phyloP scores from a whole-genome alignment of 2,888 invertebrate genomes.

The Schizotus pectinicornis region DNA sequence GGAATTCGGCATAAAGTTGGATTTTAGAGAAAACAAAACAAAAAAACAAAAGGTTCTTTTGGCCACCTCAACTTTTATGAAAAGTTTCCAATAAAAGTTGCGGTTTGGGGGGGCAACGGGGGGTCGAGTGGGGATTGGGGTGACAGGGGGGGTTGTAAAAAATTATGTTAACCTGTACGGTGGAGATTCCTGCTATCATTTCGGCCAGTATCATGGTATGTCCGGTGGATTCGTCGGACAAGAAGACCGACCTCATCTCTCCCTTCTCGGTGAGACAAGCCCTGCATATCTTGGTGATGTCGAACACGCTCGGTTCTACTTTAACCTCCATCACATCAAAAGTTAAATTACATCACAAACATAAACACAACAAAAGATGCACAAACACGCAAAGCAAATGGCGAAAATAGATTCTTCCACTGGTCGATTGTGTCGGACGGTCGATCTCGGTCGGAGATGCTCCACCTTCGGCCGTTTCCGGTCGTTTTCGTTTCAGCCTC shows the following conservation, averaged over 20 bases:
- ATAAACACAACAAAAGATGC: constrained; percentile 50
- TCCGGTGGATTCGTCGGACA: constrained; percentile 55
- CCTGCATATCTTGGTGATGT: constrained; percentile 59
- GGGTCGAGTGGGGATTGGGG: too few species aligned
- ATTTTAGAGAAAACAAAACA: too few species aligned
- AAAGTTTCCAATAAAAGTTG: too few species aligned
- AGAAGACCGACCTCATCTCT: constrained; percentile 59
- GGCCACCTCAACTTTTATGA: too few species aligned
- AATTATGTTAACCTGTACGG: constrained; percentile 53
- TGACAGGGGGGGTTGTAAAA: background rate
- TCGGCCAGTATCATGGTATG: constrained; percentile 56
- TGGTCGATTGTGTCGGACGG: constrained; percentile 57
- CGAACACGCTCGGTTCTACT: constrained; percentile 50
- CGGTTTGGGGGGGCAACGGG: background rate
- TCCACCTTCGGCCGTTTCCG: constrained; percentile 11
- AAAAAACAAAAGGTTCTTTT: too few species aligned
- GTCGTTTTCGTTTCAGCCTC: constrained; percentile 8
- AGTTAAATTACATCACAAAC: constrained; percentile 44
- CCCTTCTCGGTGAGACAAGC: constrained; percentile 59
- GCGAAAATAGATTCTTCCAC: constrained; percentile 57
- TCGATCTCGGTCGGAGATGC: constrained; percentile 25
- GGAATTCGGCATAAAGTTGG: too few species aligned
- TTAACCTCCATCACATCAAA: constrained; percentile 51
- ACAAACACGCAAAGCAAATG: constrained; percentile 55
- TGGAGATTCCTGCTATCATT: constrained; percentile 59